Evolutionary conservation across 2,113 vertebrate species (phyloP), one percentile per base, ranked within the genome.

Genomic region (Gorilla gorilla): DNA sequence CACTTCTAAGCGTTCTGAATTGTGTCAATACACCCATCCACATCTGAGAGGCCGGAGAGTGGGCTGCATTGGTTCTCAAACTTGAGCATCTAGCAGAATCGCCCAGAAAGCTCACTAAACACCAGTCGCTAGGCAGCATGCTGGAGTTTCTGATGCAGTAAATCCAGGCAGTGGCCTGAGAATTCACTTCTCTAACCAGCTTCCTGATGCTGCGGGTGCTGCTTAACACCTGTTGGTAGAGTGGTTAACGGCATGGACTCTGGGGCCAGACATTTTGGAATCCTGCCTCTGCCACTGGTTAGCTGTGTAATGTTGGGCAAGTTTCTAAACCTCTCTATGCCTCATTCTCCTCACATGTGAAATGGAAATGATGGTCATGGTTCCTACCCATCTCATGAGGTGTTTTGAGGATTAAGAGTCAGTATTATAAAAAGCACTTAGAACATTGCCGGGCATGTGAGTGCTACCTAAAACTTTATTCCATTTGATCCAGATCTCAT

Each of bases 11-110:
- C 1, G 22, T 50, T 61, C 92, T 84, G 48, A 40, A 27, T 76
- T 59, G 30, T 78, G 17, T 40, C 2, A 22, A 0, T 52, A 1
- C 5, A 27, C 38, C 14, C 5, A 0, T 48, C 48, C 61, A 23
- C 43, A 45, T 7, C 27, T 7, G 4, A 32, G n/a, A 73, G 57
- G 50, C 23, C 16, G 18, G 0, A 6, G 4, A 32, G 32, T 25
- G 5, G 25, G 59, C 35, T 1, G 16, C 59, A 16, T 52, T 23
- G 57, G 7, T 16, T 38, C 85, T 59, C 81, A 20, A 20, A 9
- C 35, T 16, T 22, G 0, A 57, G 13, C 8, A 0, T 8, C 30
- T 30, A 22, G n/a, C 20, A 7, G 64, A 23, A 10, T 50, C 13
- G 10, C 73, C 79, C 5, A 1, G 48, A 75, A 32, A 80, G 50